A percentile compares a stretch with the other conserved stretches of the same genome.
phyloP scores from a whole-genome alignment of 2,888 invertebrate genomes.

The Clivina fossor region DNA sequence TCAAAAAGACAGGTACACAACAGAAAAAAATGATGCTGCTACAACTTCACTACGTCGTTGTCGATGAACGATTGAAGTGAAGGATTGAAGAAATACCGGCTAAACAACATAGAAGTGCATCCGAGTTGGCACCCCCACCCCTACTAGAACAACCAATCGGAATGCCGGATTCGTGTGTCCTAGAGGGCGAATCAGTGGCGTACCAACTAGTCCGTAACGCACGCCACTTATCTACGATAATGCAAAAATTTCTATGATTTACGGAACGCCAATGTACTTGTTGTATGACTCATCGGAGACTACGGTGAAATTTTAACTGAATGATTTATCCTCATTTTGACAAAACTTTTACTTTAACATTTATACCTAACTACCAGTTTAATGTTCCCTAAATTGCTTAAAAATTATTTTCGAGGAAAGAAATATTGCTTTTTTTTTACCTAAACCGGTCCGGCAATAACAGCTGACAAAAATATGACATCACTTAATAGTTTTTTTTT shows the following conservation, averaged over 20 bases:
- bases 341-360: slow-evolving; percentile 9
- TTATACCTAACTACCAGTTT: too few relatives aligned
- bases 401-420: not conserved
- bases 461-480: slow-evolving; percentile 27
- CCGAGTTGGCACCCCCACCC: slow-evolving; percentile 17
- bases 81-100: slow-evolving; percentile 2
- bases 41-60: slow-evolving; percentile 10
- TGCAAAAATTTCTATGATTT: too few relatives aligned
- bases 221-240: slow-evolving; percentile 5
- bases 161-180: not conserved
- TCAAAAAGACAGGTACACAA: slow-evolving; percentile 31
- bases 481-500: slow-evolving; percentile 20
- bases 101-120: slow-evolving; percentile 30
- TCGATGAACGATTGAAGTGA: slow-evolving; percentile 20
- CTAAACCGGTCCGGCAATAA: slow-evolving; percentile 27
- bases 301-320: slow-evolving; percentile 8
- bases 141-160: slow-evolving; percentile 6
- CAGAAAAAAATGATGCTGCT: slow-evolving; percentile 18
- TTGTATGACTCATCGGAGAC: slow-evolving; percentile 23
- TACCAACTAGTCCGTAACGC: slow-evolving; percentile 12
- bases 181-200: slow-evolving; percentile 25
- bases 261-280: slow-evolving; percentile 13
- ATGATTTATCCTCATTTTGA: slow-evolving; percentile 13
- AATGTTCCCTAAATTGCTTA: not conserved
- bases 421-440: not conserved